These are phyloP conservation scores for Hippocampus kuda DNA, from an alignment of 2,797 vertebrate species.

Conservation along the genomic window DNA sequence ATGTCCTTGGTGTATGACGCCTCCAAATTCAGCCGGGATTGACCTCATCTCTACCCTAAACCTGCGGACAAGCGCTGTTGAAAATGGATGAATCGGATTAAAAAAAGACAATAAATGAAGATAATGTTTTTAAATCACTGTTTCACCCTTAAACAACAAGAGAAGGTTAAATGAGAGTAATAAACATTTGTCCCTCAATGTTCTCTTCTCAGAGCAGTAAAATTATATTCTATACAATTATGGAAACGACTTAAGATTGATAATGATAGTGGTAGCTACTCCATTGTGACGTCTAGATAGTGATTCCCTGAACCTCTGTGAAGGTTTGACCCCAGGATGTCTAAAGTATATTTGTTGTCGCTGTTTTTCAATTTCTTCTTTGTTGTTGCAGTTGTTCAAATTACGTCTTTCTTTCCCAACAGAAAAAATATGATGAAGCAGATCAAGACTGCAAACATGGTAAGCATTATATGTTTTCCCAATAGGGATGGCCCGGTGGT, in stretches of 20 bases:
- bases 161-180: constrained; percentile 15
- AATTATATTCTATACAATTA: constrained; percentile 39
- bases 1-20: no score
- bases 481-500: no score
- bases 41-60: no score
- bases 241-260: constrained; percentile 28
- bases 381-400: constrained; percentile 4
- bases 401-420: constrained; percentile 37
- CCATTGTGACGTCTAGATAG: constrained; percentile 20
- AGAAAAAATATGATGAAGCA: constrained; percentile 99
- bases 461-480: constrained; percentile 59
- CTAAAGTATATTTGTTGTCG: constrained; percentile 24
- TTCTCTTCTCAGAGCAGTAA: constrained; percentile 18
- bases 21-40: no score
- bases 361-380: constrained; percentile 4
- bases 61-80: no score
- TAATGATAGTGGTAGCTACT: constrained; percentile 38
- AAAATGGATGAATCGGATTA: no score
- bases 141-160: background rate
- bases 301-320: constrained; percentile 18
- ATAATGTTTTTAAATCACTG: background rate
- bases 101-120: no score
- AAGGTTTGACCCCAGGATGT: constrained; percentile 15
- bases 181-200: constrained; percentile 7
- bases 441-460: constrained; percentile 98